Evolutionary conservation across 1,140 invertebrate species (phyloP).

Genomic region (Euwallacea similis): DNA sequence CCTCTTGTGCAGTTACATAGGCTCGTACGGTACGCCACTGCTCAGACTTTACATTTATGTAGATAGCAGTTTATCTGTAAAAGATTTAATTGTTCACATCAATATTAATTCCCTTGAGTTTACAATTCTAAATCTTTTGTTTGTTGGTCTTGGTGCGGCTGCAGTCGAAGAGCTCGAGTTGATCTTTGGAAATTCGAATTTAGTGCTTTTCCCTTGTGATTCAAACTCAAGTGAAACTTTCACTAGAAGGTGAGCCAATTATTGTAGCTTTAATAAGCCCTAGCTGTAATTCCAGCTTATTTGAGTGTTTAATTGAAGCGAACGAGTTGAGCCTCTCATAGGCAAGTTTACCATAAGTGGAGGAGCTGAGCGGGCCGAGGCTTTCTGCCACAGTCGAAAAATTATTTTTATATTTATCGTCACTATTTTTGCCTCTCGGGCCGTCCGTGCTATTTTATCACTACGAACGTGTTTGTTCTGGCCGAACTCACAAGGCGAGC

Average conservation of each 20-base stretch:
- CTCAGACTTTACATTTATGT: no score
- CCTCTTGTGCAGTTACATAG: no score
- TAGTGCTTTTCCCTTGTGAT: not conserved
- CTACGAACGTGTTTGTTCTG: no score
- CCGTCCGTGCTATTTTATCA: no score
- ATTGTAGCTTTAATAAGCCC: not conserved
- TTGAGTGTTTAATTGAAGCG: not conserved
- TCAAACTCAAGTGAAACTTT: not conserved
- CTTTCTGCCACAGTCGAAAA: no score
- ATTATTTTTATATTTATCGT: no score
- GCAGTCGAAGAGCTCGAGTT: not conserved
- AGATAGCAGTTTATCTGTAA: conserved; percentile 17
- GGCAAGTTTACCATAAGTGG: no score
- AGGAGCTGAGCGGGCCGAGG: no score
- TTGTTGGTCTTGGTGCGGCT: conserved; percentile 6
- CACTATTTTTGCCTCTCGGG: no score
- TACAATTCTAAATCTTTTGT: conserved; percentile 13
- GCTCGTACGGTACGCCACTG: conserved; percentile 2
- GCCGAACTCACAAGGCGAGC: no score
- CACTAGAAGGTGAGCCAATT: conserved; percentile 9
- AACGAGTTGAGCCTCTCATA: not conserved
- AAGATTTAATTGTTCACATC: conserved; percentile 21
- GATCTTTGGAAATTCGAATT: not conserved
- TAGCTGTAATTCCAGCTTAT: not conserved
- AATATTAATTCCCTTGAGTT: conserved; percentile 15